A percentile compares a stretch with the other conserved stretches of the same genome.
These are phyloP conservation scores for Esox niger DNA, from an alignment of 2,113 vertebrate genomes.

Conservation along the genomic window DNA sequence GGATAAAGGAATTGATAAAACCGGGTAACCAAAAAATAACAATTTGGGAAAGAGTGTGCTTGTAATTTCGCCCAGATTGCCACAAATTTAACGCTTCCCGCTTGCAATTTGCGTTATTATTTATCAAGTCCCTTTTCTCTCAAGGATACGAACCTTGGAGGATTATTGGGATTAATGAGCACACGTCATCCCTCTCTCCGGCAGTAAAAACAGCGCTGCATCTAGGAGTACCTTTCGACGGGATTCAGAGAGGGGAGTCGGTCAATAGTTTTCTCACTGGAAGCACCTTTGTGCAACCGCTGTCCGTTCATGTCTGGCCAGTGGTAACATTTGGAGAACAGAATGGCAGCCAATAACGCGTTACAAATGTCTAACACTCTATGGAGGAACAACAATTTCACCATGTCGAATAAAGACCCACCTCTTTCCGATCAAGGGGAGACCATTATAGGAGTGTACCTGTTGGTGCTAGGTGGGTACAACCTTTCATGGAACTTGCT, in stretches of 20 bases:
- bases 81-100: no score
- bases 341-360: slow-evolving; percentile 64
- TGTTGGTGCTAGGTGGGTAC: slow-evolving; percentile 67
- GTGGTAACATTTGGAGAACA: slow-evolving; percentile 18
- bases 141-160: no score
- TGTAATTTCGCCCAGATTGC: no score
- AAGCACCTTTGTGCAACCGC: not conserved
- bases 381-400: slow-evolving; percentile 70
- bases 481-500: no score
- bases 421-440: slow-evolving; percentile 67
- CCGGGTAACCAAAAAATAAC: no score
- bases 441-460: slow-evolving; percentile 68
- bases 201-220: not conserved
- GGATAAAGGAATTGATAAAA: no score
- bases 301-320: not conserved
- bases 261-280: slow-evolving; percentile 21
- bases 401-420: slow-evolving; percentile 57
- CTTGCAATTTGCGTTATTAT: no score
- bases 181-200: not conserved
- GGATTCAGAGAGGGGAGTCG: slow-evolving; percentile 61
- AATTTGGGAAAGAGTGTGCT: no score
- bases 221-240: slow-evolving; percentile 51
- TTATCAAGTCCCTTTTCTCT: no score
- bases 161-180: not conserved
- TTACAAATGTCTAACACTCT: slow-evolving; percentile 53